phyloP scores from a whole-genome alignment of 2,113 vertebrate genomes.

The Laterallus jamaicensis region DNA sequence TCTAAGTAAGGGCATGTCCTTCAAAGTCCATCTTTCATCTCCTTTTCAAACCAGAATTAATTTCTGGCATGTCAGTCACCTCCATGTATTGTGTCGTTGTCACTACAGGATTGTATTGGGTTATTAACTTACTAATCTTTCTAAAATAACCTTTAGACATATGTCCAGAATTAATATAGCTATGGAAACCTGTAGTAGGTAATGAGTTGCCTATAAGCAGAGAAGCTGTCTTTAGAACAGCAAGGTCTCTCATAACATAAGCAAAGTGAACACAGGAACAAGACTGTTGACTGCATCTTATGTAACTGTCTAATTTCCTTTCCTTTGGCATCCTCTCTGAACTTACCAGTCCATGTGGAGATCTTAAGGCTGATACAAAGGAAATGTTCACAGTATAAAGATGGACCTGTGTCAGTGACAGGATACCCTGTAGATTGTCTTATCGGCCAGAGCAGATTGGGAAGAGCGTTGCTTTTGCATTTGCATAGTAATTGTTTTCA shows the following conservation, averaged over 20 bases:
- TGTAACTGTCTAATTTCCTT: background rate
- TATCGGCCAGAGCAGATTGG: background rate
- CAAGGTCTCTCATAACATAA: background rate
- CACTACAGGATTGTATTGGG: background rate
- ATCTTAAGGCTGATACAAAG: background rate
- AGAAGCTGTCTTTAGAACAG: background rate
- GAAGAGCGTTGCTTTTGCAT: background rate
- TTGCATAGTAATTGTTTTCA: constrained; percentile 20
- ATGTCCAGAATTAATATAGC: background rate
- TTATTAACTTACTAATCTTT: constrained; percentile 23
- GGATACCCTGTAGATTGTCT: background rate
- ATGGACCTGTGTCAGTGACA: background rate
- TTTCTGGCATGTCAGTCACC: constrained; percentile 3
- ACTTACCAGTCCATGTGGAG: background rate
- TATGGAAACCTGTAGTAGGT: background rate
- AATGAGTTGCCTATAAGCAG: background rate
- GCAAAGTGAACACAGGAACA: background rate
- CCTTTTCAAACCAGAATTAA: background rate
- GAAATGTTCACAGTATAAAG: background rate
- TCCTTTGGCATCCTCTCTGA: background rate
- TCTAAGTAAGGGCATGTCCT: background rate
- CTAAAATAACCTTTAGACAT: background rate
- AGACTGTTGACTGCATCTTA: background rate
- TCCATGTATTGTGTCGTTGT: background rate
- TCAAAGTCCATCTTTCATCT: background rate